These are phyloP conservation scores for Eupithecia insigniata DNA, from an alignment of 2,888 invertebrate genomes.

Conservation along the genomic window DNA sequence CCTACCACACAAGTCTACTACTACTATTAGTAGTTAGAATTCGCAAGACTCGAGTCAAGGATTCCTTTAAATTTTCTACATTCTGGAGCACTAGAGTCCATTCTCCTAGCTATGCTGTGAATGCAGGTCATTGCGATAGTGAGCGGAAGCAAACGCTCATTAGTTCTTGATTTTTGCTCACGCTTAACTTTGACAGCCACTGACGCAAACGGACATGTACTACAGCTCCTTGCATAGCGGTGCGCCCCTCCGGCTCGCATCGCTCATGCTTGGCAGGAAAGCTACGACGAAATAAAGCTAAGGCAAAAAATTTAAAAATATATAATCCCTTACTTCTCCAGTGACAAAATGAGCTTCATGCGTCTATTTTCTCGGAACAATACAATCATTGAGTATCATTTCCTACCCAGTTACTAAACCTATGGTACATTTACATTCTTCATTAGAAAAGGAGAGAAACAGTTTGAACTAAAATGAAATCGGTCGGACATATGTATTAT, in stretches of 20 bases:
- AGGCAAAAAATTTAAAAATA: too few species aligned
- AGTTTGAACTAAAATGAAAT: background rate
- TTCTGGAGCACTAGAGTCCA: constrained; percentile 4
- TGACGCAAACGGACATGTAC: too few species aligned
- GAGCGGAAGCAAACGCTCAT: background rate
- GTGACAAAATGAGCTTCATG: background rate
- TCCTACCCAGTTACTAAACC: background rate
- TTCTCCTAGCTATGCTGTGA: background rate
- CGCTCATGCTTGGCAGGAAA: too few species aligned
- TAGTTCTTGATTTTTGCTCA: background rate
- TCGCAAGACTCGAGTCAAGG: background rate
- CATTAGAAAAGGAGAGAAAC: background rate
- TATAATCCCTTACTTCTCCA: background rate
- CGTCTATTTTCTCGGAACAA: background rate
- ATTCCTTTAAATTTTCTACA: constrained; percentile 9
- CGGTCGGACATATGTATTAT: background rate
- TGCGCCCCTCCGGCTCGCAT: too few species aligned
- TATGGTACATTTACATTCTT: background rate
- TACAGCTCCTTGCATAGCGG: too few species aligned
- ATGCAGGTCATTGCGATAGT: background rate
- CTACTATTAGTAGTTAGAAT: constrained; percentile 1
- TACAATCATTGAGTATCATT: background rate
- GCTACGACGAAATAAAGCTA: too few species aligned
- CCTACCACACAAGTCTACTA: background rate
- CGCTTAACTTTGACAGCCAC: too few species aligned